A percentile compares a stretch with the other conserved stretches of the same genome.
These are phyloP conservation scores for Caenorhabditis macrosperma DNA, from an alignment of 2,888 invertebrate genomes.

Conservation along the genomic window DNA sequence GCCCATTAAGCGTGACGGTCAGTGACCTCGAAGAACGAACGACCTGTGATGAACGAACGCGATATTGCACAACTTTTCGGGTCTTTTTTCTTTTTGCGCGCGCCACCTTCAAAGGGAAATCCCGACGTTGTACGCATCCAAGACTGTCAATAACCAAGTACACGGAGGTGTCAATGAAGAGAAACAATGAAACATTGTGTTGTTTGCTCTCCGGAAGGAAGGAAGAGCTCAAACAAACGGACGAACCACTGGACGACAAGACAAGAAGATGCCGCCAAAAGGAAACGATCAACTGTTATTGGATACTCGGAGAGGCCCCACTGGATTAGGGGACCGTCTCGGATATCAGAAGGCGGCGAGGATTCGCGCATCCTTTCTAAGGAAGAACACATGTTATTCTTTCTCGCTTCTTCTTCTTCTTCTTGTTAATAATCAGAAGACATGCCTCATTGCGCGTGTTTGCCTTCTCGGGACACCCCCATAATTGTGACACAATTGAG, in stretches of 20 bases:
- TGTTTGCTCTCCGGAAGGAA: constrained; percentile 9
- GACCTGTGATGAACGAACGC: constrained; percentile 53
- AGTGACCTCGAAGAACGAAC: constrained; percentile 36
- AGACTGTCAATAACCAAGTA: constrained; percentile 31
- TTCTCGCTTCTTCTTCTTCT: too few relatives aligned
- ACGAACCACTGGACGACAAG: constrained; percentile 19
- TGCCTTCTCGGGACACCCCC: not conserved
- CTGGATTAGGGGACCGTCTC: constrained; percentile 35
- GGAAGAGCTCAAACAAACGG: not conserved
- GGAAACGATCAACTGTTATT: constrained; percentile 50
- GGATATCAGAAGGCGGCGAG: constrained; percentile 50
- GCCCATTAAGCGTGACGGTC: constrained; percentile 1
- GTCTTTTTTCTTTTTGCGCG: not conserved
- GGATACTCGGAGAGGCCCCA: constrained; percentile 8
- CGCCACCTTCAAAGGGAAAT: constrained; percentile 6
- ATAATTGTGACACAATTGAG: constrained; percentile 36
- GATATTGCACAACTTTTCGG: constrained; percentile 44
- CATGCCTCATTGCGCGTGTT: constrained; percentile 34
- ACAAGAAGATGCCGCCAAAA: constrained; percentile 25
- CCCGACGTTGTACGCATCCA: not conserved
- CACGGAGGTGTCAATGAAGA: constrained; percentile 21
- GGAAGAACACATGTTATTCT: constrained; percentile 17
- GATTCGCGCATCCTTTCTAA: constrained; percentile 21
- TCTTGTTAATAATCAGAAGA: constrained; percentile 22
- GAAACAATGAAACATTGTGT: constrained; percentile 40